Evolutionary conservation across 2,888 invertebrate species (phyloP), one percentile per base, ranked within the genome.

Genomic region (Callimorpha dominula): DNA sequence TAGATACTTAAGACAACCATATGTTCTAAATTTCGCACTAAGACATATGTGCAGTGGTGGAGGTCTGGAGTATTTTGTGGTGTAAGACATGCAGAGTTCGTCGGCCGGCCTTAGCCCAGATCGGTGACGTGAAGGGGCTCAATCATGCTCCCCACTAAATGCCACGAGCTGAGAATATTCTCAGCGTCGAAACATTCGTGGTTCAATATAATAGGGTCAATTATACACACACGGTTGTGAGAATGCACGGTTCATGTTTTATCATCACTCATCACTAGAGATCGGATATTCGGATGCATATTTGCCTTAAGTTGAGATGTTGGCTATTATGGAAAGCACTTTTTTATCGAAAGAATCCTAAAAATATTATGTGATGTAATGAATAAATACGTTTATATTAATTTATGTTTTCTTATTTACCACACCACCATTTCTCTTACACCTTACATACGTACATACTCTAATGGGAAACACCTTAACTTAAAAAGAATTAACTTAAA

Each of bases 61-160:
- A 82, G 90, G 87, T 88, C 89, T 88, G 71, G 78, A 76, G 81
- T 85, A 75, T 80, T 80, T 88, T 84, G 91, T 85, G 84, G 86
- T 80, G 81, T 78, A 80, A 81, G 77, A 81, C 82, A 83, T 81
- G 77, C 77, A 64, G 85, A 88, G 95, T 92, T 95, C 94, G 91
- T 89, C 86, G 94, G 84, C 92, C 95, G 94, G 93, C 95, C 95
- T 95, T 95, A 94, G 94, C 95, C 95, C 88, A 95, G 88, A 92
- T 94, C 89, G 88, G 86, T 91, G 90, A 91, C 90, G 93, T 91
- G 94, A 94, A 94, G 94, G 93, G 94, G 92, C 90, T 88, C 87
- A 88, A 87, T 82, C 79, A 83, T 85, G 87, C 89, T 80, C 84
- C 83, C 83, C 89, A 85, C 88, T 85, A 88, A 88, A 88, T 86